These are phyloP conservation scores for Oncopeltus fasciatus DNA, from an alignment of 1,140 invertebrate species.

Conservation along the genomic window DNA sequence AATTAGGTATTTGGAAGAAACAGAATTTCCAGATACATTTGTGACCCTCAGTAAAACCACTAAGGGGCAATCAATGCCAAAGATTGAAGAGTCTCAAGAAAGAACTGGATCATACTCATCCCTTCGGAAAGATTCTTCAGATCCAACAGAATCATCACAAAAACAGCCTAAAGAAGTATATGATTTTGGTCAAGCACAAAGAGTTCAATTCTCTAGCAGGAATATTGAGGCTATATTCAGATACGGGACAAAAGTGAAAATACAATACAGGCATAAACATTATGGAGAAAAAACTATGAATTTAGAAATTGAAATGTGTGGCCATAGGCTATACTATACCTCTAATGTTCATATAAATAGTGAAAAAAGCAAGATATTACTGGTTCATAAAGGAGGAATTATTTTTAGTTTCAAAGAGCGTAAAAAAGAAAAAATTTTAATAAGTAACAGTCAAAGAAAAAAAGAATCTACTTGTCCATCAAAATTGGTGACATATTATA, in stretches of 20 bases:
- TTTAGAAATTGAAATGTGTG: neutral
- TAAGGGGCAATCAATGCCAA: no score
- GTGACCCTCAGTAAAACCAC: no score
- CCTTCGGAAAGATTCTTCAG: no score
- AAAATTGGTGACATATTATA: no score
- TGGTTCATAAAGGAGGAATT: neutral
- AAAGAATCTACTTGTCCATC: neutral
- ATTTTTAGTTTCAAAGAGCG: no score
- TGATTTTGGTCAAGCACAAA: neutral
- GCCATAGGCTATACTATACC: neutral
- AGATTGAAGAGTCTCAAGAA: no score
- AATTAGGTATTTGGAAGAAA: neutral
- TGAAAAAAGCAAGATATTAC: neutral
- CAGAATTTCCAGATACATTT: neutral
- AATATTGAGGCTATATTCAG: neutral
- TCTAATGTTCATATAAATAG: neutral
- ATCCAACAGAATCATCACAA: no score
- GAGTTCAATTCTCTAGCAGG: neutral
- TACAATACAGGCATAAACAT: neutral
- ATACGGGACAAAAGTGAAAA: neutral
- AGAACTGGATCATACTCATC: no score
- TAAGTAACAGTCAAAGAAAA: neutral
- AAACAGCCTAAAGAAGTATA: no score
- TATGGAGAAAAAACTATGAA: neutral
- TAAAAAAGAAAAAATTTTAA: neutral